Percentiles rank a stretch among this genome's conserved stretches.
Evolutionary conservation across 1,140 invertebrate genomes (phyloP).

Genomic region (Drosophila burlai): DNA sequence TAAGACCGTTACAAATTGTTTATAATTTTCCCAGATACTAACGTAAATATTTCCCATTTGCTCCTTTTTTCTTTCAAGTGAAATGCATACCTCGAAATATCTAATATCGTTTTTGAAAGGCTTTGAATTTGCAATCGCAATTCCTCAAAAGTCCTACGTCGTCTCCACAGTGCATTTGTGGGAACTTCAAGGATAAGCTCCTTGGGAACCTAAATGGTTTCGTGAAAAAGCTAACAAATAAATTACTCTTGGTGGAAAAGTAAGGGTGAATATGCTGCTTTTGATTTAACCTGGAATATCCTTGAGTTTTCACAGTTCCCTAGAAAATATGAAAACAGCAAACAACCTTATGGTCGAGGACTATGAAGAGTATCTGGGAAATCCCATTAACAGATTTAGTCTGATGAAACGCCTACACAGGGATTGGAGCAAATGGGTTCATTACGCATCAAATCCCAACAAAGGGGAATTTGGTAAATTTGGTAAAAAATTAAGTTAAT

Average conservation of each 20-base stretch:
- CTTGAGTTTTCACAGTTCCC: background rate
- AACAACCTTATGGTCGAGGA: constrained; percentile 2
- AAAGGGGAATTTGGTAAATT: background rate
- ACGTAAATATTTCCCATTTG: background rate
- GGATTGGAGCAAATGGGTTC: constrained; percentile 31
- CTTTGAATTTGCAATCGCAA: background rate
- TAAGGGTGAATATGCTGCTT: background rate
- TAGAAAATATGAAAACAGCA: constrained; percentile 2
- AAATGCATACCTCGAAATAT: background rate
- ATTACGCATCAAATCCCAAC: background rate
- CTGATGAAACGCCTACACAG: constrained; percentile 29
- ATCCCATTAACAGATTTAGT: constrained; percentile 41
- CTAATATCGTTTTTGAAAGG: background rate
- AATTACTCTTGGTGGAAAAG: constrained; percentile 18
- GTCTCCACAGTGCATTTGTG: constrained; percentile 18
- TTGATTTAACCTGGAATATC: too few species aligned
- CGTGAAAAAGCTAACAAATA: constrained; percentile 10
- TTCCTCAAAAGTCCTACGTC: background rate
- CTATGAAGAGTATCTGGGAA: constrained; percentile 30
- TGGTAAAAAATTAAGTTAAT: background rate
- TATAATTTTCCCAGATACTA: background rate
- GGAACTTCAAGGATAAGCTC: constrained; percentile 20
- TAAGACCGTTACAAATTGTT: background rate
- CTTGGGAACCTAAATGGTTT: constrained; percentile 24
- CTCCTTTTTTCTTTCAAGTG: background rate